Base-by-base conservation (phyloP, 2,797 vertebrate genomes). In the Enteromius paludinosus region DNA sequence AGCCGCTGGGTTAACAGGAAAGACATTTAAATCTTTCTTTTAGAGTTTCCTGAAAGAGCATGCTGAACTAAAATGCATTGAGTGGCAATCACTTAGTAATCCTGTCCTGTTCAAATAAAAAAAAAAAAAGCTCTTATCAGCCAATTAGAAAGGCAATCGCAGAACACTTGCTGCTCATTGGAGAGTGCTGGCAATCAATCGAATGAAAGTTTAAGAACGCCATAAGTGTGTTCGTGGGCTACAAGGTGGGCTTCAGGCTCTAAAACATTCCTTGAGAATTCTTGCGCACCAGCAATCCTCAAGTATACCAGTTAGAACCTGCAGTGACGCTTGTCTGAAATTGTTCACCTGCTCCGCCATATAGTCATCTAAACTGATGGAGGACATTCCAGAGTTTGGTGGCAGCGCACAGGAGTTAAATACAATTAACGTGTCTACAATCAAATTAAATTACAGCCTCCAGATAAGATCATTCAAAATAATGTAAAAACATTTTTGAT, bases 281-380 rank as follows among this genome's bases (percentile, higher is more conserved):
- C 87, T 86, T 80, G 88, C 68, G 77, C 86, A 64, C 70, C 79
- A 79, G 83, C 83, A 79, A 83, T 89, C 89, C 89, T 84, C 86
- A 77, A 80, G 89, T 86, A 85, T 92, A 93, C 92, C 90, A 93
- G 93, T 93, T 92, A 69, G 86, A 92, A 94, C 93, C 92, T 93
- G 93, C 88, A 90, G 84, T 75, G 15, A 87, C 15, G 75, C 90
- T 89, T 75, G 28, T 83, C 74, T 75, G 56, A 90, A 89, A 90
- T 83, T 85, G 79, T 90, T 90, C 61, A 70, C 78, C 84, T 64
- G 68, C 77, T 68, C 86, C 54, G 52, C 20, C 38, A 78, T 66
- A 43, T 7, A 75, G 23, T 61, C 64, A 70, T 68, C 5, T 17
- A 77, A 61, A 69, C 59, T 12, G 43, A 45, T 3, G 7, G 45